A percentile compares a stretch with the other conserved stretches of the same genome.
These are phyloP conservation scores for Poecilobothrus nobilitatus DNA, from an alignment of 2,888 invertebrate genomes.

Conservation along the genomic window DNA sequence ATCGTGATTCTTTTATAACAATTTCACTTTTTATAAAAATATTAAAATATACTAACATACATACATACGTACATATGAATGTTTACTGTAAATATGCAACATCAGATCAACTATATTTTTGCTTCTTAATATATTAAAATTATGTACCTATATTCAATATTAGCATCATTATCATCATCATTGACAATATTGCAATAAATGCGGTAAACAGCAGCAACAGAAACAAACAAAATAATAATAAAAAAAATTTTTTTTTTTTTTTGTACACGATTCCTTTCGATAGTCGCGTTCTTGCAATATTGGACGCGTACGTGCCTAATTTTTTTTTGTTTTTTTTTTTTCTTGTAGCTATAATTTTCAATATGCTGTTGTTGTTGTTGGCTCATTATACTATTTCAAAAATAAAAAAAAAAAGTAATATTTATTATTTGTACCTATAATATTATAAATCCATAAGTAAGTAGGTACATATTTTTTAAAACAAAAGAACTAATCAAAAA, in stretches of 20 bases:
- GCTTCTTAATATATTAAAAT: no score
- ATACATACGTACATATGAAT: no score
- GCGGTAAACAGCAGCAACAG: background rate
- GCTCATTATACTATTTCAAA: no score
- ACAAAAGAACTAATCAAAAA: background rate
- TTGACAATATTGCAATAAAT: background rate
- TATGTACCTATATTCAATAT: no score
- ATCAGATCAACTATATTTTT: background rate
- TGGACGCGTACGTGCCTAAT: background rate
- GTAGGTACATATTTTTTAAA: no score
- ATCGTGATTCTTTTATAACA: conserved; percentile 1
- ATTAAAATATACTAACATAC: no score
- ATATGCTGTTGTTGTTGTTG: background rate
- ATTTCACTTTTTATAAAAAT: background rate
- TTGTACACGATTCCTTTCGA: background rate
- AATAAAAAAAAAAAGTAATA: no score
- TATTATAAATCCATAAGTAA: no score
- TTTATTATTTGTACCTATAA: no score
- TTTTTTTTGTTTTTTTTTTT: background rate
- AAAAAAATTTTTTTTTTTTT: no score
- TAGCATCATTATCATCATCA: no score
- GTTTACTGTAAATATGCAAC: background rate
- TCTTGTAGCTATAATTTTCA: background rate
- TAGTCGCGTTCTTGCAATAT: background rate
- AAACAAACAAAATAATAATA: background rate